A percentile compares a stretch with the other conserved stretches of the same genome.
Conservation (phyloP, 2,888 invertebrate genomes). For the Belgica antarctica region DNA sequence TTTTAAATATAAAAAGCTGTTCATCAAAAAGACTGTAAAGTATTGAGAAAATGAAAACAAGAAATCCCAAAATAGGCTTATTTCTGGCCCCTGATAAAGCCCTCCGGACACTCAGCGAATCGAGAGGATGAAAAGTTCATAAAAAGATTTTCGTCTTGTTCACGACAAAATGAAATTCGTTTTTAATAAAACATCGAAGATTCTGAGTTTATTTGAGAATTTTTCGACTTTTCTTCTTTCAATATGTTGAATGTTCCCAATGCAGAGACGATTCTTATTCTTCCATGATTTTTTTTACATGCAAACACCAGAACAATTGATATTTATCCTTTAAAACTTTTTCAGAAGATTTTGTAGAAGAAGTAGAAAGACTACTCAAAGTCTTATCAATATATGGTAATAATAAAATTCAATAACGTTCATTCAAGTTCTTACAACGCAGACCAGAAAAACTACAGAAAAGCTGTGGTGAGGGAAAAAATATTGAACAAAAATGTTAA, state of each 20-base stretch:
- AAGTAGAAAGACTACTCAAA: background rate
- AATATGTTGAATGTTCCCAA: background rate
- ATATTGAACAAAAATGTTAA: too few species aligned
- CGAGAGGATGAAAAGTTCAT: slow-evolving; percentile 11
- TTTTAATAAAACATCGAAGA: background rate
- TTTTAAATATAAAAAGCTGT: slow-evolving; percentile 8
- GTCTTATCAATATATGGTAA: slow-evolving; percentile 8
- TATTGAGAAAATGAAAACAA: background rate
- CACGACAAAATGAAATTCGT: background rate
- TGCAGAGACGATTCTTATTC: background rate
- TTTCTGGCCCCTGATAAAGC: background rate
- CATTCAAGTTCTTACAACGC: slow-evolving; percentile 18
- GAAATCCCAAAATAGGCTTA: background rate
- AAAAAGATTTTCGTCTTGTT: background rate
- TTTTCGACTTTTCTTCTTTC: background rate
- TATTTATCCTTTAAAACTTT: slow-evolving; percentile 18
- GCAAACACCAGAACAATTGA: slow-evolving; percentile 24
- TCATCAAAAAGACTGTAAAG: slow-evolving; percentile 7
- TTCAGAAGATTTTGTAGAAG: slow-evolving; percentile 1
- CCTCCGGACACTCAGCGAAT: slow-evolving; percentile 2
- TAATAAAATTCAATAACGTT: slow-evolving; percentile 28
- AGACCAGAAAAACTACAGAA: slow-evolving; percentile 14
- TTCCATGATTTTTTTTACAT: slow-evolving; percentile 3
- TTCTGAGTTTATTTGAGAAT: slow-evolving; percentile 7
- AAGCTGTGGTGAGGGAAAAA: background rate